Base-by-base conservation (phyloP, 2,888 invertebrate species). In the Eupeodes latifasciatus region DNA sequence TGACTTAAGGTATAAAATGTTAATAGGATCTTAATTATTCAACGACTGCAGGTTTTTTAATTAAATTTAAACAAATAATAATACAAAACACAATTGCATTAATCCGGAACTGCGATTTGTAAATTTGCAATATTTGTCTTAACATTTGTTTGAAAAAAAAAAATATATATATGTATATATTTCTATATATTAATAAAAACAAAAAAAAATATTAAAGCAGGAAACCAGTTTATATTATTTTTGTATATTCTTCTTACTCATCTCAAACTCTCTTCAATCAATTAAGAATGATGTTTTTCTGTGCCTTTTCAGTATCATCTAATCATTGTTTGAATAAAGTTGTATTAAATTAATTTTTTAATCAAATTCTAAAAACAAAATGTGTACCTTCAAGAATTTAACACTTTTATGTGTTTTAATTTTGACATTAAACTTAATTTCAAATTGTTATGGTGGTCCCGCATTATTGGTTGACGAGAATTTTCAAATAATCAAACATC, bases 321-420 rank as follows among this genome's bases (percentile, higher is more conserved):
- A 55, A 40, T 19, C 71, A 55, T 71, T 40, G 71, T 40, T 71
- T 55, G 71, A 55, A 55, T 71, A 53, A 71, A 71, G 55, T 59
- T 36, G 57, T 34, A 10, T 10, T 40, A 27, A 27, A 34, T 14
- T 51, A 16, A 27, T 27, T 36, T 59, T 47, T 47, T 14, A 34
- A 16, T 55, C 19, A 27, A 27, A 27, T 27, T 27, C 27, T 0
- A 11, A n/a, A 27, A 5, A n/a, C 6, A 49, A 49, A 34, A 74
- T 74, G 74, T 59, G 5, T 4, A 49, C 34, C 49, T 16, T 66
- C 7, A 74, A 49, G 6, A n/a, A 34, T 59, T 34, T 40, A 0
- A 44, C 34, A 16, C 16, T 74, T 34, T 5, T 61, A 3, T 36
- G 3, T 16, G 12, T 74, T 9, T 49, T 74, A 47, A 36, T 74